Evolutionary conservation across 2,113 vertebrate genomes (phyloP), one percentile per base, ranked within the genome.

Genomic region (Triplophysa siluroides): DNA sequence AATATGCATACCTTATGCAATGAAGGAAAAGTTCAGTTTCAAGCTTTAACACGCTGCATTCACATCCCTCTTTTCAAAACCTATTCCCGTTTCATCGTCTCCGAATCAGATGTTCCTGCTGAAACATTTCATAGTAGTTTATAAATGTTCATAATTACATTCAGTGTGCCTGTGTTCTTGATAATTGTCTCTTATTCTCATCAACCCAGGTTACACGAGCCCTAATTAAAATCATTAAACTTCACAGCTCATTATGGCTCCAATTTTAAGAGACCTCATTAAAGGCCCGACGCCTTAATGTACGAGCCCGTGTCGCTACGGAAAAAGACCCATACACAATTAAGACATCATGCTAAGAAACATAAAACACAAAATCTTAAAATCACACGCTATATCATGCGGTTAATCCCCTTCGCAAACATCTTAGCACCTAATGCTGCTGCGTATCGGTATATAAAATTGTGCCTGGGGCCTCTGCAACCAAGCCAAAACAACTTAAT

Each of bases 401-500:
- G 56, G 61, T 60, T 58, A 69, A 72, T 62, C n/a, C 67, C 16
- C n/a, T 23, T 33, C 73, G 52, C 60, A 61, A 85, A 29, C 85
- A 86, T 78, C 73, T 81, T 67, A 58, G 79, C 83, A 67, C 67
- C 74, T 87, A 79, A 87, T 88, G 88, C 83, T 86, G 87, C 86
- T 86, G 87, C 64, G 66, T 84, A 87, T 88, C 83, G 84, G 84
- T 88, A 84, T 85, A 89, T 86, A 87, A 90, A 88, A 88, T 84
- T 69, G 72, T 76, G 89, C 91, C 88, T 92, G 83, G 92, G 91
- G 92, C 93, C 90, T 9, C 94, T 94, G 94, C 94, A 95, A 93
- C 92, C 86, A 89, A 95, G 94, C 91, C 92, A 93, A 95, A 98
- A 96, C 94, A 96, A 95, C 92, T 95, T 93, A 95, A 94, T 94